Conservation (phyloP, 2,888 invertebrate species). For the Schrankia costaestrigalis region DNA sequence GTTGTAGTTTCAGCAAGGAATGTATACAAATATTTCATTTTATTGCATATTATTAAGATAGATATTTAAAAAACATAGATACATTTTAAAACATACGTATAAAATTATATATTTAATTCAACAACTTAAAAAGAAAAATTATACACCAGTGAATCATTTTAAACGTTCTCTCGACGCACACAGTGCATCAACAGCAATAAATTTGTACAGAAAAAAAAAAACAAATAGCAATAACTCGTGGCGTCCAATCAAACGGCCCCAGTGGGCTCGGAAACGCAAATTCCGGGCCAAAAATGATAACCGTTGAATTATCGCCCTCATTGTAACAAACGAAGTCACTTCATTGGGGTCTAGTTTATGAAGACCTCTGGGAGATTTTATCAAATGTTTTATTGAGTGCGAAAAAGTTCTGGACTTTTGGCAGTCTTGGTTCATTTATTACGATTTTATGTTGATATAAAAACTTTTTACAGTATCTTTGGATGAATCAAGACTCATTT, state of each 20-base stretch:
- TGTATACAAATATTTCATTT: too few species aligned
- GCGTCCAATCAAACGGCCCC: slow-evolving; percentile 62
- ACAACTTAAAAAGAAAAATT: too few species aligned
- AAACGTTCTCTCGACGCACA: slow-evolving; percentile 11
- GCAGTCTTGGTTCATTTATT: slow-evolving; percentile 27
- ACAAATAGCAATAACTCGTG: slow-evolving; percentile 47
- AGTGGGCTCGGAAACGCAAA: slow-evolving; percentile 49
- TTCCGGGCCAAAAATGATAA: slow-evolving; percentile 68
- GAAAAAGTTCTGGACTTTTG: slow-evolving; percentile 35
- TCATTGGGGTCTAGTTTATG: slow-evolving; percentile 46
- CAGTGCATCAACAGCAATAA: slow-evolving; percentile 32
- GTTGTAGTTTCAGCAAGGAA: too few species aligned
- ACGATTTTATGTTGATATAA: slow-evolving; percentile 22
- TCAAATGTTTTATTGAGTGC: slow-evolving; percentile 44
- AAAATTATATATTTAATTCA: too few species aligned
- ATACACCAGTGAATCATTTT: slow-evolving; percentile 3
- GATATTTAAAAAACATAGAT: too few species aligned
- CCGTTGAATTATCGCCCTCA: slow-evolving; percentile 49
- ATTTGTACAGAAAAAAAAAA: slow-evolving; percentile 37
- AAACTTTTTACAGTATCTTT: too few species aligned
- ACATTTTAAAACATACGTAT: too few species aligned
- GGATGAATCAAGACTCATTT: too few species aligned
- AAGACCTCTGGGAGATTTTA: slow-evolving; percentile 53
- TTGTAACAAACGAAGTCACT: slow-evolving; percentile 51
- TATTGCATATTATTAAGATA: too few species aligned